Evolutionary conservation across 2,113 vertebrate genomes (phyloP).

Genomic region (Odocoileus virginianus): DNA sequence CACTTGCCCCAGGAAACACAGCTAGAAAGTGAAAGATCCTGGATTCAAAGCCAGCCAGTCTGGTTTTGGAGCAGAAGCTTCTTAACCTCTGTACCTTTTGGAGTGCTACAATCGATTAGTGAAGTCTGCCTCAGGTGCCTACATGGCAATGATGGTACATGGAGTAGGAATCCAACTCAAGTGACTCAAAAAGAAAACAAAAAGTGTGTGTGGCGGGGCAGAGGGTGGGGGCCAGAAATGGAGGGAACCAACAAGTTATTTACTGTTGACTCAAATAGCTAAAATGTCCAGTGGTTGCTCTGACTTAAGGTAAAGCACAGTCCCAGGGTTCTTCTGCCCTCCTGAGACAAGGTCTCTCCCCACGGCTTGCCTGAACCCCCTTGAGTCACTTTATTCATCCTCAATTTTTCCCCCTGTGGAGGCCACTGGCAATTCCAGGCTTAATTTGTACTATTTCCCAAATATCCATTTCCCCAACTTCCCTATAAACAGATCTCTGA

Average conservation of each 20-base stretch:
- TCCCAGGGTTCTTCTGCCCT: not conserved
- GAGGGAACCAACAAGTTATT: not conserved
- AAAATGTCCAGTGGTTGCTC: not conserved
- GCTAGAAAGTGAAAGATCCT: not conserved
- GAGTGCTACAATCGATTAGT: not conserved
- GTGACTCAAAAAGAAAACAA: not conserved
- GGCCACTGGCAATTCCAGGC: not conserved
- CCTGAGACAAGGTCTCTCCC: not conserved
- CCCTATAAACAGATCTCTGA: not conserved
- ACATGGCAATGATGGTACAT: rapidly evolving
- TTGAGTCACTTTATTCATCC: not conserved
- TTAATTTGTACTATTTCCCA: not conserved
- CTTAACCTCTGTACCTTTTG: not conserved
- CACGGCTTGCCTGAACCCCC: no score
- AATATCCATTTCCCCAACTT: not conserved
- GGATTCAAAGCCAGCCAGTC: not conserved
- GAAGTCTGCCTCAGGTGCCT: not conserved
- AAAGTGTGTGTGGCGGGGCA: no score
- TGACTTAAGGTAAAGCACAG: not conserved
- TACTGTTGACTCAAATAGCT: not conserved
- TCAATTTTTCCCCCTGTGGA: not conserved
- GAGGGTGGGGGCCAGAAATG: not conserved
- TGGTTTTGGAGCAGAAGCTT: not conserved
- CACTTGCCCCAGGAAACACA: not conserved
- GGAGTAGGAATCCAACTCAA: not conserved